Conservation (phyloP, 2,113 vertebrate genomes). For the Rhabdomys dilectus region DNA sequence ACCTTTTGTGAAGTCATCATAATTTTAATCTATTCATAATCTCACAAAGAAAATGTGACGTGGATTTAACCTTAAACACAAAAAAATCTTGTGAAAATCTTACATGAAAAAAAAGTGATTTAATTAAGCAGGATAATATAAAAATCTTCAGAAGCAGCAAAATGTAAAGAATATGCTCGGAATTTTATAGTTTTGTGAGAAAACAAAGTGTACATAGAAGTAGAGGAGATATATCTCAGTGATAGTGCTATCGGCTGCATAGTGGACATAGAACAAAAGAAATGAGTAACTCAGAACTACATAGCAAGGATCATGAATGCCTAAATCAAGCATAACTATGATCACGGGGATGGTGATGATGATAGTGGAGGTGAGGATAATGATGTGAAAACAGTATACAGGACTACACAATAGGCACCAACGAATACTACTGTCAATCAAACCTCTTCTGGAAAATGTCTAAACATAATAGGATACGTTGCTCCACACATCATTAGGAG, state of each 20-base stretch:
- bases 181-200: background rate
- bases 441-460: background rate
- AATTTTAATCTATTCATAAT: background rate
- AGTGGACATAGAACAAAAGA: background rate
- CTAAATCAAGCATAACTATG: background rate
- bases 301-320: background rate
- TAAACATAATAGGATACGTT: background rate
- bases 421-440: background rate
- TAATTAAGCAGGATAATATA: background rate
- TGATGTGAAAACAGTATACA: background rate
- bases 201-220: background rate
- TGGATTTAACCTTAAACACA: background rate
- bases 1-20: background rate
- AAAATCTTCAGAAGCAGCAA: background rate
- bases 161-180: background rate
- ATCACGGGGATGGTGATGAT: background rate
- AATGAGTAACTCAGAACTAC: background rate
- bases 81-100: background rate
- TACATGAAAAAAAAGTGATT: background rate
- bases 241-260: background rate
- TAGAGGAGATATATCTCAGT: background rate
- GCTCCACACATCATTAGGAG: background rate
- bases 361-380: background rate
- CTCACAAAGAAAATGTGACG: background rate
- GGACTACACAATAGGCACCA: background rate